phyloP scores from a whole-genome alignment of 2,797 vertebrate species.

The Mormyrops boulengeri region DNA sequence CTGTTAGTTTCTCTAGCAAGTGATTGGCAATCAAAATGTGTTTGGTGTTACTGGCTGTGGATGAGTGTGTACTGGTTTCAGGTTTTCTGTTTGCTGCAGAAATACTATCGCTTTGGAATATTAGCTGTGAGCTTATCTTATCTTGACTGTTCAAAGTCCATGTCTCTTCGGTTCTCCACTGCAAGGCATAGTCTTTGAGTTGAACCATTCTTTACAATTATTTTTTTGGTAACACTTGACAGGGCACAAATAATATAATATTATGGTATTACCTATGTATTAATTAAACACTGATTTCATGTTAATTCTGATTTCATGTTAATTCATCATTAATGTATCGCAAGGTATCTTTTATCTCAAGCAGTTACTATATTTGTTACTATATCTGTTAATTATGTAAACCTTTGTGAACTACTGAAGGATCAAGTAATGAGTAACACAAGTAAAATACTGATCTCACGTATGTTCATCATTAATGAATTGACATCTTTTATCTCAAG shows the following conservation, averaged over 20 bases:
- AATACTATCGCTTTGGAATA: neutral
- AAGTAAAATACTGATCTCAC: too few species aligned
- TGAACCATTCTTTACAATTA: constrained; percentile 73
- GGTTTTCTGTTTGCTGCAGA: constrained; percentile 12
- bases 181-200: constrained; percentile 64
- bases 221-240: constrained; percentile 37
- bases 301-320: neutral
- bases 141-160: constrained; percentile 37
- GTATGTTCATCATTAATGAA: neutral
- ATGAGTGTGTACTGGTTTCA: neutral
- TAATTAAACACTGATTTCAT: neutral
- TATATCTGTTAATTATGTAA: too few species aligned
- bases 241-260: neutral
- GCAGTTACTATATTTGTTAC: too few species aligned
- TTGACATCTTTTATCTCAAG: neutral
- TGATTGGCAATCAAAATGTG: neutral
- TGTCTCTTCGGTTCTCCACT: constrained; percentile 38
- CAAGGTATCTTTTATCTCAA: too few species aligned
- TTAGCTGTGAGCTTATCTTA: constrained; percentile 8
- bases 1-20: neutral
- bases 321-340: too few species aligned
- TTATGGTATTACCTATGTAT: neutral
- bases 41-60: constrained; percentile 6
- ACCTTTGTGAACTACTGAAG: too few species aligned
- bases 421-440: too few species aligned